Base-by-base conservation (phyloP, 1,140 invertebrate species). In the Rhynchophorus ferrugineus region DNA sequence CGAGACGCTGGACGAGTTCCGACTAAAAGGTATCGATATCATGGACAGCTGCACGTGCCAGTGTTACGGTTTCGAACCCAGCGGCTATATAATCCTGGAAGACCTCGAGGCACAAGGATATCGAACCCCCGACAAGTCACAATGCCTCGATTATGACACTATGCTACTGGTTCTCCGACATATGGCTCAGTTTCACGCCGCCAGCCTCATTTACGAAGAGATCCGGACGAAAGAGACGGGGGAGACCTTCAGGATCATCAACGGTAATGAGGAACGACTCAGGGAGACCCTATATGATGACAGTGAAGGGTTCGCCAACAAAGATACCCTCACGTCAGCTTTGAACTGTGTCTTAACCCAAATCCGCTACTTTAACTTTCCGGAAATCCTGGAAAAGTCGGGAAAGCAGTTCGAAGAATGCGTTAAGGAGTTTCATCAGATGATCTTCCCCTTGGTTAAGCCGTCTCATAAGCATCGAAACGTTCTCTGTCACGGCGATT, bases 401-500 rank as follows among this genome's bases (percentile, higher is more conserved):
- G 54, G 14, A 34, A 52, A 36, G 16, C 3, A 22, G 8, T 20
- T 20, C 18, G 8, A 34, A 22, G 14, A 29, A 7, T 5, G 33
- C 44, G 13, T 39, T 29, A 14, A 49, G 45, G 21, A 44, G 3
- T 14, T 44, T 17, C 34, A 33, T 44, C 24, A 22, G 2, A 44
- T 6, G 18, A 44, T 44, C 8, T 44, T 16, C 16, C 11, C 21
- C 22, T 24, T 57, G 35, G 58, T 59, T 3, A 59, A 59, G 39
- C 57, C 57, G 11, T 54, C 67, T 2, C 46, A 57, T 14, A 58
- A 29, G 19, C 58, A 50, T 24, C 43, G 57, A 36, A 72, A 69
- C 44, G 68, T 71, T 8, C 53, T 73, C 29, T 69, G 63, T 35
- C 72, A 73, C 48, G 71, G 72, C 8, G 71, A 73, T 52, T 29